Percentiles rank a stretch among this genome's conserved stretches.
These are phyloP conservation scores for Sarcoramphus papa DNA, from an alignment of 2,797 vertebrate species.

Conservation along the genomic window DNA sequence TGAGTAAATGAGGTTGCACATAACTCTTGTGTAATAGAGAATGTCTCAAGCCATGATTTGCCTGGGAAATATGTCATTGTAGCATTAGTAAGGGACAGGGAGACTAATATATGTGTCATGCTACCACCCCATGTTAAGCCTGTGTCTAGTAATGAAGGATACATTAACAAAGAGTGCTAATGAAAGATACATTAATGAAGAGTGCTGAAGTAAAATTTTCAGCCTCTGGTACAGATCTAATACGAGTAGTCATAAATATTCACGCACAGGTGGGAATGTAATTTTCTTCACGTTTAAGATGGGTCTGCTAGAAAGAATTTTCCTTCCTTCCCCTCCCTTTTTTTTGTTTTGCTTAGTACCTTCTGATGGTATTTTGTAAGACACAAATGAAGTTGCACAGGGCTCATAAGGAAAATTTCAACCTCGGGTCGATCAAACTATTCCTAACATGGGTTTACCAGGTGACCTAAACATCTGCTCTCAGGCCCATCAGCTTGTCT, in stretches of 20 bases:
- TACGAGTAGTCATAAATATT: not conserved
- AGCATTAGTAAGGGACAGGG: not conserved
- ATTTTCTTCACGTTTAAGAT: not conserved
- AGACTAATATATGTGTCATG: not conserved
- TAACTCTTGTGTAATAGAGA: not conserved
- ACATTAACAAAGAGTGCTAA: not conserved
- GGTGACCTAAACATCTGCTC: not conserved
- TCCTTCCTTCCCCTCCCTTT: rapidly evolving
- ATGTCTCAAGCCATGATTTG: not conserved
- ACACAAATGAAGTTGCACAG: not conserved
- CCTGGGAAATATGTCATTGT: not conserved
- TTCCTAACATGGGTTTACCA: not conserved
- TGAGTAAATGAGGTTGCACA: not conserved
- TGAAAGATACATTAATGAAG: not conserved
- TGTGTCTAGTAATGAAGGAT: not conserved
- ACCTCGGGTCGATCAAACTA: not conserved
- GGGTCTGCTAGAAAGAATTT: not conserved
- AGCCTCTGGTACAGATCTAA: not conserved
- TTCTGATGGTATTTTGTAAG: not conserved
- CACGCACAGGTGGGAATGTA: not conserved
- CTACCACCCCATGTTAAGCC: not conserved
- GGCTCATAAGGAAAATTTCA: not conserved
- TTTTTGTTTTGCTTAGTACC: not conserved
- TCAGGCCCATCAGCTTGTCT: not conserved
- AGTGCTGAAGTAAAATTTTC: not conserved